Percentiles rank a stretch among this genome's conserved stretches.
phyloP scores from a whole-genome alignment of 2,888 invertebrate species.

The Caenorhabditis sinica region DNA sequence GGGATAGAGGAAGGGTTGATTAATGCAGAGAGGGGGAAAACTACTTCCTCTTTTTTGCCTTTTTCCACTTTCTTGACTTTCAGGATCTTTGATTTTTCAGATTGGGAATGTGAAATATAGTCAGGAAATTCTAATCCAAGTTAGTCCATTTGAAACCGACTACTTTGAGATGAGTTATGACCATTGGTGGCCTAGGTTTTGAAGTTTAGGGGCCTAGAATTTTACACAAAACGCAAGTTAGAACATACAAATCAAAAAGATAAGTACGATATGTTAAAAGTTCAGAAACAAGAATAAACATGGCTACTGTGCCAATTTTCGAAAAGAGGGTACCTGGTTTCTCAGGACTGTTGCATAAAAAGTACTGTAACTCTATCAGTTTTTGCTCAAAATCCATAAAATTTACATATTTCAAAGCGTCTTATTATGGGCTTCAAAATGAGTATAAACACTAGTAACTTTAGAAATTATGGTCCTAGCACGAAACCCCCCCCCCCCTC shows the following conservation, averaged over 20 bases:
- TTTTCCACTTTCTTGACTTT: not conserved
- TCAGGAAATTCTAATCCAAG: no score
- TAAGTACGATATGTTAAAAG: no score
- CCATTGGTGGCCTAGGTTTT: no score
- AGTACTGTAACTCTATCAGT: not conserved
- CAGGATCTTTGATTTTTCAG: constrained; percentile 10
- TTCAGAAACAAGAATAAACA: not conserved
- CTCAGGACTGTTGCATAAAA: not conserved
- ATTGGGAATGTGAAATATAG: no score
- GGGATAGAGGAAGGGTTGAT: constrained; percentile 15
- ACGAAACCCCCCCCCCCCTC: no score
- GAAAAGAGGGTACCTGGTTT: not conserved
- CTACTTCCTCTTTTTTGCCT: constrained; percentile 12
- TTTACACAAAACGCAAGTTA: no score
- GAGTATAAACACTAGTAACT: no score
- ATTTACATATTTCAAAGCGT: not conserved
- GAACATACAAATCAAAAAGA: no score
- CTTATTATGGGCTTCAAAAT: no score
- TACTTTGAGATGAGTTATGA: not conserved
- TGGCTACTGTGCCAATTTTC: not conserved
- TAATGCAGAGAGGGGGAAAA: constrained; percentile 13
- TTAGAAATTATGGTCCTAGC: no score
- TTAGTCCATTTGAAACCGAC: not conserved
- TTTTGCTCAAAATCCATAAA: not conserved
- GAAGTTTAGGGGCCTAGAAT: no score